Evolutionary conservation across 2,797 vertebrate genomes (phyloP), one percentile per base, ranked within the genome.

Genomic region (Siniperca obscura): DNA sequence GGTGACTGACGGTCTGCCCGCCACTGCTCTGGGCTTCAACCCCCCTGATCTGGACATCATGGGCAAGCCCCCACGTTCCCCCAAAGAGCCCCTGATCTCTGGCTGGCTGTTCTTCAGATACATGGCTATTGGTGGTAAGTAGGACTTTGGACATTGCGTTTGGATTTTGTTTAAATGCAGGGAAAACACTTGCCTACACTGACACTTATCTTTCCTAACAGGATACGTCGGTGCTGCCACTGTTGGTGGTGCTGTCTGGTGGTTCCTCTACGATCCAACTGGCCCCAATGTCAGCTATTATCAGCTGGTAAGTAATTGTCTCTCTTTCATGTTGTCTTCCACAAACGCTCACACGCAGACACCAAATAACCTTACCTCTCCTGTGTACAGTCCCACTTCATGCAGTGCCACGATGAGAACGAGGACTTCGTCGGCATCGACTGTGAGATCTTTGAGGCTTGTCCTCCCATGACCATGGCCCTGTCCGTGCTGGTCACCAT

Each of bases 71-170:
- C 98, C 98, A 40, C 96, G 98, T 86, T 97, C 96, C 79, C 95
- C 97, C 91, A 98, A 97, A 89, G 98, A 98, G 91, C 95, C 97
- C 70, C 96, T 98, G 70, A 98, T 98, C 95, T 98, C 97, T 25
- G 97, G 97, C 86, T 98, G 98, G 98, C 94, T 98, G 64, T 99
- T 99, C 95, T 99, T 99, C 95, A 97, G 98, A 94, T 99, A 99
- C 90, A 91, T 99, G 96, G 96, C 96, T 73, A 98, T 99, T 82
- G 97, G 98, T 60, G 97, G 97, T 98, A 89, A 85, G 94, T 84
- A 66, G 13, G n/a, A 71, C 17, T 56, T 10, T 27, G 7, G 1
- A 46, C 17, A 27, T 25, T 64, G 14, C 13, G 8, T 42, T 81
- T 60, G 25, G 59, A 16, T 78, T 66, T 44, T 52, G 1, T 61